Conservation (phyloP, 2,113 vertebrate species). For the Sebastes schlegelii region DNA sequence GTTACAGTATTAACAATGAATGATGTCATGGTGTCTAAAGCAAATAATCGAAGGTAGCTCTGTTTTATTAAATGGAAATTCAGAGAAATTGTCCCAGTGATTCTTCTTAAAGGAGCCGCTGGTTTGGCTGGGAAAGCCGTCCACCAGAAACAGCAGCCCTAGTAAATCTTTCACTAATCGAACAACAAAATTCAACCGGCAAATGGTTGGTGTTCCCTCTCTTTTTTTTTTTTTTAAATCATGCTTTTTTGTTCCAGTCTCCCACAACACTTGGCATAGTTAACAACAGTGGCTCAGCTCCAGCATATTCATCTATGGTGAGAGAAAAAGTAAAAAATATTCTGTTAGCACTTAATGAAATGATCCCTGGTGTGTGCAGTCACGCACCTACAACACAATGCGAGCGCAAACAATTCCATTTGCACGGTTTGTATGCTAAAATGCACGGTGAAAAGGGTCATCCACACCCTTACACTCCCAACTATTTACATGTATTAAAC, state of each 20-base stretch:
- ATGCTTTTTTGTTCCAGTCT: constrained; percentile 1
- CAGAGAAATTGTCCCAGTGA: too few species aligned
- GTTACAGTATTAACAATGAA: too few species aligned
- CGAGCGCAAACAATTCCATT: constrained; percentile 16
- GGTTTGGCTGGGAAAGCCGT: neutral
- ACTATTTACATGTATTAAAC: constrained; percentile 19
- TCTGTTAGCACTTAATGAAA: constrained; percentile 32
- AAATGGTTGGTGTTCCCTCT: neutral
- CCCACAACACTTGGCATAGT: constrained; percentile 36
- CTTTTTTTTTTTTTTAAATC: neutral
- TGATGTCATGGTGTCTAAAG: too few species aligned
- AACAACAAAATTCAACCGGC: neutral
- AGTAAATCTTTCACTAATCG: neutral
- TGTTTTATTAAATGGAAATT: too few species aligned
- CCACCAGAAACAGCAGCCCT: constrained; percentile 6
- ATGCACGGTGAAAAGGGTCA: neutral
- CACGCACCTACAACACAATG: constrained; percentile 26
- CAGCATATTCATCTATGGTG: constrained; percentile 30
- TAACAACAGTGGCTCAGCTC: constrained; percentile 14
- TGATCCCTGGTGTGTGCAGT: constrained; percentile 37
- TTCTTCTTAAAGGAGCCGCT: neutral
- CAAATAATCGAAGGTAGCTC: too few species aligned
- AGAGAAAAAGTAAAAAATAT: constrained; percentile 18
- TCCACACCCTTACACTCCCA: neutral
- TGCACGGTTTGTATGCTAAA: neutral